These are phyloP conservation scores for Nezara viridula DNA, from an alignment of 2,888 invertebrate genomes.

Conservation along the genomic window DNA sequence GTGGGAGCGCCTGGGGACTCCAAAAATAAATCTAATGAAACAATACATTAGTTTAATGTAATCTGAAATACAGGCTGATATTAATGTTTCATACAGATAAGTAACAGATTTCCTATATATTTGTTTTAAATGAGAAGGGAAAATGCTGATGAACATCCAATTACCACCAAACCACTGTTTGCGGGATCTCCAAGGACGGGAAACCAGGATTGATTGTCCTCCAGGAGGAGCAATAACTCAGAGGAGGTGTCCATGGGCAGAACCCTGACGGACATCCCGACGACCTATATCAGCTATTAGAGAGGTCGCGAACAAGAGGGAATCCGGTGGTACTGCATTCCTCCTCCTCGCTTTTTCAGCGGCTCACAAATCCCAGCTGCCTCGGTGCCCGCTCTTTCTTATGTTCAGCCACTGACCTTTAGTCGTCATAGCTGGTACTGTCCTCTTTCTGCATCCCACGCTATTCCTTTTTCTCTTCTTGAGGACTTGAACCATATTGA, in stretches of 20 bases:
- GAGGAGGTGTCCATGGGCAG: not conserved
- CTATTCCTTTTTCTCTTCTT: not conserved
- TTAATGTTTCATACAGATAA: too few relatives aligned
- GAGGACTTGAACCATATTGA: not conserved
- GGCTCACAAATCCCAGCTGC: constrained; percentile 16
- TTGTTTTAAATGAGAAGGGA: too few relatives aligned
- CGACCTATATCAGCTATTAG: constrained; percentile 44
- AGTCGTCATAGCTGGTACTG: not conserved
- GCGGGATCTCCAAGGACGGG: too few relatives aligned
- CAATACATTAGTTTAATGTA: too few relatives aligned
- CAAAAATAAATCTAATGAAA: too few relatives aligned
- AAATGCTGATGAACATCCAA: too few relatives aligned
- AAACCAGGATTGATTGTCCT: not conserved
- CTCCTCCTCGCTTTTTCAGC: not conserved
- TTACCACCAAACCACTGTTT: too few relatives aligned
- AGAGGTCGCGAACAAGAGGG: constrained; percentile 22
- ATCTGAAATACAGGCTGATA: too few relatives aligned
- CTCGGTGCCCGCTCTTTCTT: not conserved
- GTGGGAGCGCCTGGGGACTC: too few relatives aligned
- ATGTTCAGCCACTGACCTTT: constrained; percentile 25
- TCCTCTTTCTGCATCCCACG: not conserved
- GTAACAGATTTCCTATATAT: too few relatives aligned
- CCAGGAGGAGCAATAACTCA: not conserved
- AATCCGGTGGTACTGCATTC: constrained; percentile 36
- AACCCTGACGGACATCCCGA: not conserved